These are phyloP conservation scores for Sarcophilus harrisii DNA, from an alignment of 2,797 vertebrate species.

Conservation along the genomic window DNA sequence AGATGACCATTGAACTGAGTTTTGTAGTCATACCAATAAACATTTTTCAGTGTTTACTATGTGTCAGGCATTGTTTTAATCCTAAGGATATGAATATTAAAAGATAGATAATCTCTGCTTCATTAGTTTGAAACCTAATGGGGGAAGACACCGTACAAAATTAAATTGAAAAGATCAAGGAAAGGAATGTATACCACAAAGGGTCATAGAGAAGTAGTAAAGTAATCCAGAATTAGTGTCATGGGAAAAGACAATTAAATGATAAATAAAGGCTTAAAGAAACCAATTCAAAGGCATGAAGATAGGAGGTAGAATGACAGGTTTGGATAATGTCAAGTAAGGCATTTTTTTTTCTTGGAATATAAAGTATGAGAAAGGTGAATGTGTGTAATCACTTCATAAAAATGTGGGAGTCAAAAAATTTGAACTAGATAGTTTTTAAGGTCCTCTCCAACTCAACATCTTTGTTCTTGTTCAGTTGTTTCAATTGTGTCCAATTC, in stretches of 20 bases:
- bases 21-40: not conserved
- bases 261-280: not conserved
- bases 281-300: not conserved
- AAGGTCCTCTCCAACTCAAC: no score
- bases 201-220: not conserved
- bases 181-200: not conserved
- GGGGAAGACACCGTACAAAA: no score
- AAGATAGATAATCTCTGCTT: not conserved
- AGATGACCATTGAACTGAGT: not conserved
- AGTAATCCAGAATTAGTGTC: not conserved
- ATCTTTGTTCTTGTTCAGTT: not conserved
- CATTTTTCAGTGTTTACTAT: not conserved
- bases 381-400: not conserved
- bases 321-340: not conserved
- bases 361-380: not conserved
- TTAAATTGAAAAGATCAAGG: not conserved
- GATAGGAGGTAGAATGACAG: no score
- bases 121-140: not conserved
- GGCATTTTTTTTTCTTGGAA: fast-evolving
- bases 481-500: not conserved
- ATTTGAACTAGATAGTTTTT: not conserved
- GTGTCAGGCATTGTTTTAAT: not conserved
- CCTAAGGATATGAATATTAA: no score
- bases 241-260: not conserved
- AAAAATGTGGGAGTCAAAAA: not conserved